phyloP scores from a whole-genome alignment of 2,888 invertebrate species.

The Phrixothrix hirtus region DNA sequence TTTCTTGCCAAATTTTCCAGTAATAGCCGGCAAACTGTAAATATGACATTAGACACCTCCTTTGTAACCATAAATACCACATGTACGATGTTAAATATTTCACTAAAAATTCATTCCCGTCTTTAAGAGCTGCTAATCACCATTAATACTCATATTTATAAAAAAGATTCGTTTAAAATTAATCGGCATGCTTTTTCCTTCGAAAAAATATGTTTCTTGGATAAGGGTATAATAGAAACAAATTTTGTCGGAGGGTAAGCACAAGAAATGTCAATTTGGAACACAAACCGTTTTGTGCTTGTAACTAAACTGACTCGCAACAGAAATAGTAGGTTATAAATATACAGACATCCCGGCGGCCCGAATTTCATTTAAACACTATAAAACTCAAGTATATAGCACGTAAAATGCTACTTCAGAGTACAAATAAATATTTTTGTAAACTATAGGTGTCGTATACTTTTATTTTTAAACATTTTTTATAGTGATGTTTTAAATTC shows the following conservation, averaged over 20 bases:
- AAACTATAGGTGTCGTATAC: neutral
- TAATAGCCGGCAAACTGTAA: conserved; percentile 7
- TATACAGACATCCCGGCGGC: conserved; percentile 29
- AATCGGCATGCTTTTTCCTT: neutral
- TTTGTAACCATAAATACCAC: neutral
- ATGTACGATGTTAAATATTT: neutral
- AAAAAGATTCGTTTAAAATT: neutral
- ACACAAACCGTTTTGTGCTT: conserved; percentile 17
- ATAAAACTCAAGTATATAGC: conserved; percentile 24
- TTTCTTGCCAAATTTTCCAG: conserved; percentile 17
- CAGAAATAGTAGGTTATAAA: conserved; percentile 31
- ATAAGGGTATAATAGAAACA: neutral
- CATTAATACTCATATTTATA: conserved; percentile 1
- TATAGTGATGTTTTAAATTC: no score
- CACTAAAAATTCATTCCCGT: neutral
- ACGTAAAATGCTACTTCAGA: conserved; percentile 13
- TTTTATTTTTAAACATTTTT: conserved; percentile 16
- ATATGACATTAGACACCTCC: conserved; percentile 3
- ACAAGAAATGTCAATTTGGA: conserved; percentile 13
- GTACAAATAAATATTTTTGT: neutral
- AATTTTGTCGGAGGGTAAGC: neutral
- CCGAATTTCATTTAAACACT: conserved; percentile 27
- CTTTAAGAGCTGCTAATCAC: conserved; percentile 6
- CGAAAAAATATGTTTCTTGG: neutral
- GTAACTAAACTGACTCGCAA: conserved; percentile 23